Percentiles rank a stretch among this genome's conserved stretches.
phyloP scores from a whole-genome alignment of 2,113 vertebrate genomes.

The Microtus richardsoni region DNA sequence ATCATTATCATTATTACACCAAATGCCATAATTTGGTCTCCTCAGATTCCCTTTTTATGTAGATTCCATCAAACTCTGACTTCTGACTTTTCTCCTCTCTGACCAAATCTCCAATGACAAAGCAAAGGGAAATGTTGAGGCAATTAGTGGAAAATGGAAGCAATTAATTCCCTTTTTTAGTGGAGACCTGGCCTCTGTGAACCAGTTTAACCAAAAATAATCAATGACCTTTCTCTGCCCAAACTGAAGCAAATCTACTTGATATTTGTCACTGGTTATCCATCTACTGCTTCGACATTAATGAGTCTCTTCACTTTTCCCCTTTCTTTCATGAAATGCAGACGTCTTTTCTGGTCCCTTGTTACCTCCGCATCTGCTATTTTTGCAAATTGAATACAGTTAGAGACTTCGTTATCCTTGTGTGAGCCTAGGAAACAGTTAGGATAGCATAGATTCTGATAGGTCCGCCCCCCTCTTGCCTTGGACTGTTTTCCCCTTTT shows the following conservation, averaged over 20 bases:
- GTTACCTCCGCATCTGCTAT: slow-evolving; percentile 69
- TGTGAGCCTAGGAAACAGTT: slow-evolving; percentile 38
- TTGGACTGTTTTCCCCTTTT: background rate
- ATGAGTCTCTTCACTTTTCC: slow-evolving; percentile 75
- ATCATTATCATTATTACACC: slow-evolving; percentile 83
- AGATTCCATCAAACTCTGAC: slow-evolving; percentile 83
- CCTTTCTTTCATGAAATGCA: slow-evolving; percentile 68
- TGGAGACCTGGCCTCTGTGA: slow-evolving; percentile 76
- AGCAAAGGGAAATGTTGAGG: slow-evolving; percentile 83
- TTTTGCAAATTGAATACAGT: slow-evolving; percentile 75
- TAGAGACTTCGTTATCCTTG: slow-evolving; percentile 63
- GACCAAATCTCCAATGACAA: slow-evolving; percentile 83
- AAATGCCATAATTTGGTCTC: slow-evolving; percentile 84
- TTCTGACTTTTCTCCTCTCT: slow-evolving; percentile 82
- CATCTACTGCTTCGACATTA: slow-evolving; percentile 77
- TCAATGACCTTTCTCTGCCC: slow-evolving; percentile 82
- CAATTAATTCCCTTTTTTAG: slow-evolving; percentile 82
- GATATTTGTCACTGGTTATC: slow-evolving; percentile 80
- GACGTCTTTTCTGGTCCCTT: slow-evolving; percentile 63
- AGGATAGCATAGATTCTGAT: slow-evolving; percentile 2
- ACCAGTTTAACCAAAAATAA: slow-evolving; percentile 84
- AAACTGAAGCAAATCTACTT: slow-evolving; percentile 78
- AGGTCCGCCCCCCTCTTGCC: background rate
- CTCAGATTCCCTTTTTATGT: slow-evolving; percentile 82
- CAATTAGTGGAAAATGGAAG: slow-evolving; percentile 81